Base-by-base conservation (phyloP, 2,113 vertebrate species). In the Eretmochelys imbricata region DNA sequence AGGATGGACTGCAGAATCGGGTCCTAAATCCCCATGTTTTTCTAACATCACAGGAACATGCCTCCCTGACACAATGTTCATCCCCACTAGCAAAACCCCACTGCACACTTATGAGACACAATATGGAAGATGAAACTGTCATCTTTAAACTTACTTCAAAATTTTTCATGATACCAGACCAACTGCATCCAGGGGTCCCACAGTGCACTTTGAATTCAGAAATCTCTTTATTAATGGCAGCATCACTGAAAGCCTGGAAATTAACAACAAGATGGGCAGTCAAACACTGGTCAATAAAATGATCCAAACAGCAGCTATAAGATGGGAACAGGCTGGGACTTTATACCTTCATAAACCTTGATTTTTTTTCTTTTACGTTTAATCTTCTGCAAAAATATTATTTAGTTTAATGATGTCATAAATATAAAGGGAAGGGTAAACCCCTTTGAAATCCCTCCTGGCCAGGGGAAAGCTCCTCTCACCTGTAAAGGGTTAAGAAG, bases 161-260 rank as follows among this genome's bases (percentile, higher is more conserved):
- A 72, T 98, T 95, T 78, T 96, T 98, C 91, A 98, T 94, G 78
- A 85, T 80, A 3, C 97, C 98, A 76, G 93, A 98, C 98, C 98
- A 99, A 14, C 69, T 95, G 96, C 98, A 99, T n/a, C 98, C 98
- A 0, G 90, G 94, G 94, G 97, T 98, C 51, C 95, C 94, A 54
- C 98, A 99, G 94, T 94, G 98, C 5, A 98, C 98, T 84, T 82
- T 94, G 92, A 98, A 95, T 4, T 98, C 98, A 62, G 97, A 98
- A 89, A 99, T 98, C 96, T 99, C 98, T 90, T 98, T 98, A 86
- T 98, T 98, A 80, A 98, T 98, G 88, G 98, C 98, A 69, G 97
- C 97, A 93, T 98, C 98, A 14, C 97, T 97, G 93, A 98, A 98
- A 81, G 98, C 98, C 98, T 99, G 94, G 20, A 88, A 89, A 79